Base-by-base conservation (phyloP, 2,797 vertebrate species). In the Knipowitschia caucasica region DNA sequence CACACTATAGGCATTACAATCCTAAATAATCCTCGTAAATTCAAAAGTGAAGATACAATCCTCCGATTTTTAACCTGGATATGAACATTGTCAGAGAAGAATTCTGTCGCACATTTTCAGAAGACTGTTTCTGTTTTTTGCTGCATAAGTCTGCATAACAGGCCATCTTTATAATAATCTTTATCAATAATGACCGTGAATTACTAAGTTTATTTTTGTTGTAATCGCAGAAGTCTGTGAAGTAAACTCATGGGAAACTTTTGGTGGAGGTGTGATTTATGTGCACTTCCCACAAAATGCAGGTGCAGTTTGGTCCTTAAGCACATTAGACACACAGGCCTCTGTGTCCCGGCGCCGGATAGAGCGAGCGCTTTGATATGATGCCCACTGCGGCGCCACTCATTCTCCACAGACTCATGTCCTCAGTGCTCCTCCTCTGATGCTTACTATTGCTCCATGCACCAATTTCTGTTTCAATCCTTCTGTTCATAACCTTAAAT, bases 351-450 rank as follows among this genome's bases (percentile, higher is more conserved):
- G 68, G 64, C 47, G 67, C 84, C 80, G 82, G 85, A 86, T 82
- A 66, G 80, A 87, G 69, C 49, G 33, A 53, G 56, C 24, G 66
- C 86, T 87, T 88, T 89, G 84, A 86, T 83, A 80, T 84, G 72
- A 75, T 86, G 83, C 84, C 84, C 75, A 55, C 68, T 70, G 62
- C 76, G 57, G 78, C 69, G 57, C 65, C 60, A n/a, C 70, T 67
- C 51, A 66, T 82, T 78, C 79, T 76, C 70, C 33, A 36, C 73
- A 69, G 65, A 29, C 7, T 72, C 77, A 6, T 21, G 71, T 72
- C 51, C 67, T 72, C 68, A 44, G 21, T 36, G 44, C 56, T 42
- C 40, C 53, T 43, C 44, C 51, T 64, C 25, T 56, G 51, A 44
- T 70, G 47, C 56, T 56, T 69, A 78, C 59, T 46, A n/a, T n/a